phyloP scores from a whole-genome alignment of 37 sponge, comb jelly and placozoan species.

The Spongilla lacustris region DNA sequence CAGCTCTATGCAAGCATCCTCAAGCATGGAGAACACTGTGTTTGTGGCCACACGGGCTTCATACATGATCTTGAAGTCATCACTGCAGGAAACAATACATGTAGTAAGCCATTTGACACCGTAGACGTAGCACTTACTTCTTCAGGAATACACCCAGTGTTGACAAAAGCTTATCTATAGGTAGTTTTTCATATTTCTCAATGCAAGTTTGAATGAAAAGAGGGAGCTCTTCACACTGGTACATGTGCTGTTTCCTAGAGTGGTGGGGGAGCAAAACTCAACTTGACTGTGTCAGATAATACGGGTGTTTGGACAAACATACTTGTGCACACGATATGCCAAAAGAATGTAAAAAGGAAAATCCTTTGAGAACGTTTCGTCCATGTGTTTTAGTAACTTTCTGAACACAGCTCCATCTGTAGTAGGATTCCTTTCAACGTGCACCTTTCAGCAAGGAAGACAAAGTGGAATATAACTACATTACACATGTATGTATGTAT shows the following conservation, averaged over 20 bases:
- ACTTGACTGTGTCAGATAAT: neutral
- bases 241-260: slow-evolving; percentile 20
- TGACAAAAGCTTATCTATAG: neutral
- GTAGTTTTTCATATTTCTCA: slow-evolving; percentile 7
- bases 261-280: neutral
- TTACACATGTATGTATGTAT: too few species aligned
- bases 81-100: neutral
- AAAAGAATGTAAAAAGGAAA: slow-evolving; percentile 60
- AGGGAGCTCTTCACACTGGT: slow-evolving; percentile 55
- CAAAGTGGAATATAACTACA: neutral
- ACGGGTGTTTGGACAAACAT: neutral
- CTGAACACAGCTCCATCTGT: slow-evolving; percentile 26
- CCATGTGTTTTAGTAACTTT: slow-evolving; percentile 31
- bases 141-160: neutral
- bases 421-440: slow-evolving; percentile 26
- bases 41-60: slow-evolving; percentile 5
- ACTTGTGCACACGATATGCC: slow-evolving; percentile 46
- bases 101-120: too few species aligned
- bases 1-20: slow-evolving; percentile 50
- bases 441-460: slow-evolving; percentile 1
- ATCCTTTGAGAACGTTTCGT: slow-evolving; percentile 13
- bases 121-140: neutral
- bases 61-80: slow-evolving; percentile 51
- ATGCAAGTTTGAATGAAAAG: slow-evolving; percentile 45
- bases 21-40: slow-evolving; percentile 49